Percentiles rank a stretch among this genome's conserved stretches.
phyloP scores from a whole-genome alignment of 2,113 vertebrate genomes.

The Raja brachyura region DNA sequence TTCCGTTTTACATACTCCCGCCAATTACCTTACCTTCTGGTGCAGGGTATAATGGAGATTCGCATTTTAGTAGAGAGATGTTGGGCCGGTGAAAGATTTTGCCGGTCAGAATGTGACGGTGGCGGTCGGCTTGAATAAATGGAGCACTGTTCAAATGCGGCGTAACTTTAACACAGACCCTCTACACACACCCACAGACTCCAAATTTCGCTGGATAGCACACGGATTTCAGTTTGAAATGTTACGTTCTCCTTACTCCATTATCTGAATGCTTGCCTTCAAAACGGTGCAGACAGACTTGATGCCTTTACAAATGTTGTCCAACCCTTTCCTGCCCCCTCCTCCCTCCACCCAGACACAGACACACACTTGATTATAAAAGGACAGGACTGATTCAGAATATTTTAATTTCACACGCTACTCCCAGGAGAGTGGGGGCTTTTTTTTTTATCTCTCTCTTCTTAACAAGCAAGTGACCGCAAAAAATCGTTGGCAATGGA shows the following conservation, averaged over 20 bases:
- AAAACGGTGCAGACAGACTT: background rate
- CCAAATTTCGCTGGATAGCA: conserved; percentile 10
- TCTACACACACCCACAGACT: background rate
- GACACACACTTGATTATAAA: background rate
- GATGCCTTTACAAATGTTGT: conserved; percentile 24
- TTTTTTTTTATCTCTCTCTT: background rate
- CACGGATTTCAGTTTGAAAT: background rate
- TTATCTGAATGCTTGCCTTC: background rate
- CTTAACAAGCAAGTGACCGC: conserved; percentile 64
- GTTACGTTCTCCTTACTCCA: background rate
- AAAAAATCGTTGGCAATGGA: conserved; percentile 56
- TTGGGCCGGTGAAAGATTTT: background rate
- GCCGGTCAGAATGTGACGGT: background rate
- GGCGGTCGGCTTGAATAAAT: background rate
- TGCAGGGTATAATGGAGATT: background rate
- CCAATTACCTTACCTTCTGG: background rate
- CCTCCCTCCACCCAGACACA: background rate
- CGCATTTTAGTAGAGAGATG: background rate
- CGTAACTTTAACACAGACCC: conserved; percentile 8
- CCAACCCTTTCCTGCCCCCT: background rate
- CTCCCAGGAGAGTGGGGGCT: conserved; percentile 45
- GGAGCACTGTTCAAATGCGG: background rate
- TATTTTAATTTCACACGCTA: conserved; percentile 67
- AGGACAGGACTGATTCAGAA: conserved; percentile 53
- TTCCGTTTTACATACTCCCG: background rate